phyloP scores from a whole-genome alignment of 2,113 vertebrate species.

The Aegotheles bennettii region DNA sequence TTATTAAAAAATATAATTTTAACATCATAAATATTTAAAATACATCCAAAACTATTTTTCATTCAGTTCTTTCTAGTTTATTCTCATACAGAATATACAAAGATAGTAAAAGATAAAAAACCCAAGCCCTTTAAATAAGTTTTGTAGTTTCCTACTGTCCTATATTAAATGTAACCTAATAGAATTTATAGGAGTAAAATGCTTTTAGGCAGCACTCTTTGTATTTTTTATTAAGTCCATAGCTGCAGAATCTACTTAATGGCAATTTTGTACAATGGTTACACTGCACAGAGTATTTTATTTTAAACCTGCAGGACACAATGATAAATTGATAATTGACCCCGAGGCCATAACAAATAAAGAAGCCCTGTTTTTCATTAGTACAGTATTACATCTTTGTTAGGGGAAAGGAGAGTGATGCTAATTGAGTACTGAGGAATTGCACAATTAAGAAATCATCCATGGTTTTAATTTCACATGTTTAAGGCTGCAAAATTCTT shows the following conservation, averaged over 20 bases:
- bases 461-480: conserved; percentile 50
- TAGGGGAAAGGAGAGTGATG: conserved; percentile 42
- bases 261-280: conserved; percentile 78
- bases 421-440: conserved; percentile 61
- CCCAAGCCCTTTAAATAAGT: conserved; percentile 54
- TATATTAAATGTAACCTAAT: conserved; percentile 77
- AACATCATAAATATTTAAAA: conserved; percentile 4
- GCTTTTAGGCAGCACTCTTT: conserved; percentile 77
- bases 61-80: background rate
- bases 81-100: conserved; percentile 34
- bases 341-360: conserved; percentile 83
- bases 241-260: conserved; percentile 82
- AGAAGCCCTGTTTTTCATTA: conserved; percentile 85
- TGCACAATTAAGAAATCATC: conserved; percentile 66
- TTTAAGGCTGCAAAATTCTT: conserved; percentile 47
- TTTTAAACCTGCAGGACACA: conserved; percentile 79
- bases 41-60: background rate
- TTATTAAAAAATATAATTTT: background rate
- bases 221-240: conserved; percentile 84
- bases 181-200: conserved; percentile 78
- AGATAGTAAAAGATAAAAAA: conserved; percentile 32
- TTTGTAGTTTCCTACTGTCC: conserved; percentile 72
- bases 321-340: conserved; percentile 89
- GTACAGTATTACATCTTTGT: conserved; percentile 71
- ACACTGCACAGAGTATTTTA: conserved; percentile 75